phyloP scores from a whole-genome alignment of 1,140 invertebrate genomes.

The Psix sp. region DNA sequence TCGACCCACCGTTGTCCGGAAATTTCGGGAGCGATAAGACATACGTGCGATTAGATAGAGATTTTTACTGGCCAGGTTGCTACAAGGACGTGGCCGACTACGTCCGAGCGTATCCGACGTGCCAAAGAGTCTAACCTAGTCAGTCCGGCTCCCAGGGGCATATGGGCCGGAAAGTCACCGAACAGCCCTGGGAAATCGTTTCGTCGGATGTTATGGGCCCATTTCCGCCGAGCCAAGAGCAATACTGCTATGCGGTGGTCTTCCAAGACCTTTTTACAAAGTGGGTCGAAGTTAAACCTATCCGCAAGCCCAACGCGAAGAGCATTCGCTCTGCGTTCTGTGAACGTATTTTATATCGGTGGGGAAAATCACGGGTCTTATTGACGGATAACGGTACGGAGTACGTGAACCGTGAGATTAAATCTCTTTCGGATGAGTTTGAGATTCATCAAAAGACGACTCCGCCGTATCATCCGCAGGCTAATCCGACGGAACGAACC shows the following conservation, averaged over 20 bases:
- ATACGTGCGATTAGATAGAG: not conserved
- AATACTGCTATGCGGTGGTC: not conserved
- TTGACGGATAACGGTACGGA: constrained; percentile 8
- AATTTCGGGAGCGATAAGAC: constrained; percentile 14
- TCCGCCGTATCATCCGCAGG: not conserved
- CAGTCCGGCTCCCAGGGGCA: not conserved
- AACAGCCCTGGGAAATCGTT: not conserved
- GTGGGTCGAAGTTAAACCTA: not conserved
- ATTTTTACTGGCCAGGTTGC: constrained; percentile 21
- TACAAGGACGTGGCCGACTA: constrained; percentile 12
- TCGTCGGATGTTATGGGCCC: not conserved
- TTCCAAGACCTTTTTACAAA: not conserved
- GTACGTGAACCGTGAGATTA: not conserved
- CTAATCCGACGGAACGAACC: not conserved
- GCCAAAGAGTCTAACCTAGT: not conserved
- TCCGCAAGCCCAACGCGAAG: not conserved
- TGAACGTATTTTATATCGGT: not conserved
- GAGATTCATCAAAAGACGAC: not conserved
- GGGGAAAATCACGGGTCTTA: not conserved
- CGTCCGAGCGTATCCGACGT: not conserved
- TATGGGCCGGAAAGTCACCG: not conserved
- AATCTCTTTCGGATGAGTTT: not conserved
- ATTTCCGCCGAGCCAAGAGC: not conserved
- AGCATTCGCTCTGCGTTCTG: not conserved
- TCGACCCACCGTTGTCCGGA: constrained; percentile 6